A percentile compares a stretch with the other conserved stretches of the same genome.
Evolutionary conservation across 2,888 invertebrate genomes (phyloP).

Genomic region (Ypsolopha sequella): DNA sequence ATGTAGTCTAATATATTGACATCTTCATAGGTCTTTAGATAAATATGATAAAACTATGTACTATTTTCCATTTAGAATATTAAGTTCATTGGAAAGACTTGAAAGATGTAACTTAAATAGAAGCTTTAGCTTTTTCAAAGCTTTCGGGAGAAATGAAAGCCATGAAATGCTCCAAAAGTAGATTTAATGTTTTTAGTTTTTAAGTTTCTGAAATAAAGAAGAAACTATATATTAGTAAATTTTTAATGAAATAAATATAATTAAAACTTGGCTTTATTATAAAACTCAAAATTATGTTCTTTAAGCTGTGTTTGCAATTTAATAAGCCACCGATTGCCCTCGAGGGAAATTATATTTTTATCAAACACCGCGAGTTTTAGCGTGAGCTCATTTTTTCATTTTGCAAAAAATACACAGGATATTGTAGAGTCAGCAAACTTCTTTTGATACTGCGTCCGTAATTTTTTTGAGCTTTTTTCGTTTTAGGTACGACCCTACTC

Average conservation of each 20-base stretch:
- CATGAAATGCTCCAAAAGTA: not conserved
- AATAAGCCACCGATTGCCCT: constrained; percentile 34
- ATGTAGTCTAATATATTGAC: too few relatives aligned
- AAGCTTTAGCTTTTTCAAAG: not conserved
- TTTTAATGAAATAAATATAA: not conserved
- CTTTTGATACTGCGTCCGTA: too few relatives aligned
- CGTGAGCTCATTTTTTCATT: constrained; percentile 24
- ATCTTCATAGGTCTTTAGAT: too few relatives aligned
- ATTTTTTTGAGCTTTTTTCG: too few relatives aligned
- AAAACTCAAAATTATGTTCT: constrained; percentile 10
- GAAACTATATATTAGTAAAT: not conserved
- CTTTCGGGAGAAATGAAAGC: too few relatives aligned
- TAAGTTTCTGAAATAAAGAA: not conserved
- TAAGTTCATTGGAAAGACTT: not conserved
- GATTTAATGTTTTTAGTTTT: not conserved
- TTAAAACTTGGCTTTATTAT: constrained; percentile 1
- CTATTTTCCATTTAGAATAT: too few relatives aligned
- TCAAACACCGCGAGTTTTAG: constrained; percentile 27
- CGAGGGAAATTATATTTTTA: constrained; percentile 43
- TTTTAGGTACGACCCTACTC: too few relatives aligned
- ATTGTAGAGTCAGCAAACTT: too few relatives aligned
- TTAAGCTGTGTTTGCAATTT: constrained; percentile 24
- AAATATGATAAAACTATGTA: too few relatives aligned
- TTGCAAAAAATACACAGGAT: constrained; percentile 15
- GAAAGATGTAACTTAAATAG: too few relatives aligned